Base-by-base conservation (phyloP, 2,113 vertebrate species). In the Oostethus manadensis region DNA sequence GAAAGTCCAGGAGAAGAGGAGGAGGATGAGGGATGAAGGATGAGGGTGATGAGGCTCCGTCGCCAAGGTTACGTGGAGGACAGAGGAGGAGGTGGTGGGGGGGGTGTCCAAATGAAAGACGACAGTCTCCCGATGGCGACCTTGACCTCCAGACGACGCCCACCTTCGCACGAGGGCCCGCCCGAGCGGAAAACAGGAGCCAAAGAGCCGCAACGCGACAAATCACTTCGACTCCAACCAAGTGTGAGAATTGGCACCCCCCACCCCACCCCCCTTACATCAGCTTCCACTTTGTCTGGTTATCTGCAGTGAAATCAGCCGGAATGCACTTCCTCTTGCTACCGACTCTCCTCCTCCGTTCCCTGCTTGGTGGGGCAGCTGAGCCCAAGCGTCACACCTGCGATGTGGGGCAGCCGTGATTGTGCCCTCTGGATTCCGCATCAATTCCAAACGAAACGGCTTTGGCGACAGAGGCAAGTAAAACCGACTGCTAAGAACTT, bases 1-100 rank as follows among this genome's bases (percentile, higher is more conserved):
- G 59, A 69, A 66, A 76, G 71, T 68, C 80, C 66, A 62, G 74
- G 76, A 77, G 68, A 77, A 11, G 43, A 58, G 64, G 64, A 82
- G 77, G 77, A 62, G 21, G 76, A 70, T 64, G 77, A 71, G 71
- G 83, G 82, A 84, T 82, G 81, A 81, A 82, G 77, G 84, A 89
- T 87, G 85, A 86, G 29, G 29, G 8, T 33, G 29, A 33, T 33
- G 29, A 33, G 29, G 77, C 79, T 66, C 64, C 82, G 73, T 87
- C 80, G 77, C 78, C 79, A 87, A 88, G 87, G 86, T 88, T 87
- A 87, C 83, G 81, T 10, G 81, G 86, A 87, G 70, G 74, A 86
- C 82, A 83, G 61, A 54, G 33, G 58, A 48, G 23, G 56, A 3
- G 14, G 26, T 51, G 1, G 21, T 21, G 56, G 9, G 50, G 66